Conservation (phyloP, 2,797 vertebrate genomes). For the Malacoctenus gilli region DNA sequence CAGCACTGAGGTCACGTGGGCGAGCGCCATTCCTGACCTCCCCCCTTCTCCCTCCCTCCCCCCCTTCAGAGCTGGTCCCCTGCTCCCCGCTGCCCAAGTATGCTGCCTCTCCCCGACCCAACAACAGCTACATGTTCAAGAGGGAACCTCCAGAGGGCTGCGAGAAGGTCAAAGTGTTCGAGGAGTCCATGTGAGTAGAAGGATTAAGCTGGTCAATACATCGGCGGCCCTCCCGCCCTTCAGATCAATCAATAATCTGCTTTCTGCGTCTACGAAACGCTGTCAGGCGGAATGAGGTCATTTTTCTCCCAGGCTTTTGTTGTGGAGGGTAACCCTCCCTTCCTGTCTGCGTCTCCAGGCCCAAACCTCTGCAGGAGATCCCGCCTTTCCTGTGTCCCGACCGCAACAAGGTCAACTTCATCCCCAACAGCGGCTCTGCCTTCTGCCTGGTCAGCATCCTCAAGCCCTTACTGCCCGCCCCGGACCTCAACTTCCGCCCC, state of each 20-base stretch:
- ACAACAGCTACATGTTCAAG: conserved; percentile 99
- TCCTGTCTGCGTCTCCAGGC: conserved; percentile 71
- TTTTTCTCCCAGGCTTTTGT: too few species aligned
- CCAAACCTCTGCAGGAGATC: conserved; percentile 93
- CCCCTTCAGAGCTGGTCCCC: conserved; percentile 89
- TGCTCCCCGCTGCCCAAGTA: conserved; percentile 97
- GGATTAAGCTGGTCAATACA: too few species aligned
- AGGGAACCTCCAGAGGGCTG: conserved; percentile 98
- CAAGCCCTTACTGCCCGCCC: conserved; percentile 93
- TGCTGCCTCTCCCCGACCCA: conserved; percentile 96
- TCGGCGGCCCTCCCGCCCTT: too few species aligned
- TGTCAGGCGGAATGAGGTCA: too few species aligned
- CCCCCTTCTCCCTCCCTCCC: neutral
- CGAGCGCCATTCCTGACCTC: neutral
- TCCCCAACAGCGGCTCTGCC: conserved; percentile 98
- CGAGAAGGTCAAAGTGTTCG: conserved; percentile 95
- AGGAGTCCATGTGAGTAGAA: conserved; percentile 92
- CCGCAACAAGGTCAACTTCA: conserved; percentile 99
- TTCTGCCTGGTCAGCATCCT: conserved; percentile 99
- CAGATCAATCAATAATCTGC: too few species aligned
- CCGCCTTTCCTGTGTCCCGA: conserved; percentile 97
- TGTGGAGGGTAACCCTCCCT: too few species aligned
- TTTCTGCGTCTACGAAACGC: too few species aligned
- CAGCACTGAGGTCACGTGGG: too few species aligned
- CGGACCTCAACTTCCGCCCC: conserved; percentile 91